Evolutionary conservation across 2,888 invertebrate species (phyloP).

Genomic region (Plagiodera versicolora): DNA sequence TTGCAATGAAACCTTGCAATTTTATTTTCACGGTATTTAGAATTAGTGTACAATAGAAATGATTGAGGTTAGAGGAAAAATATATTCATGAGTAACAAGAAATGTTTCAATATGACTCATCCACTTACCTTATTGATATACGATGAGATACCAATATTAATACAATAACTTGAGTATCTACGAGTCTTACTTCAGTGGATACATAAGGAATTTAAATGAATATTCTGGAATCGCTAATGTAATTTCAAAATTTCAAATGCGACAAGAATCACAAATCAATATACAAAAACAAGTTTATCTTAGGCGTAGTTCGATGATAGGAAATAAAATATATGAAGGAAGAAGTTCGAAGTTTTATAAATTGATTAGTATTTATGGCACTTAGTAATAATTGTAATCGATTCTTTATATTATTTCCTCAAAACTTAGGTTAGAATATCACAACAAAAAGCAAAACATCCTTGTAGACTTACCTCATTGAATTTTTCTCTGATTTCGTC

Average conservation of each 20-base stretch:
- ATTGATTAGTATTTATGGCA: no score
- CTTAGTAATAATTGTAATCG: constrained; percentile 22
- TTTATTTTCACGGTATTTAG: constrained; percentile 14
- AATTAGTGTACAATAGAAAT: not conserved
- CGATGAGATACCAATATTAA: not conserved
- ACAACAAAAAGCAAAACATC: constrained; percentile 20
- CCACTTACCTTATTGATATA: constrained; percentile 20
- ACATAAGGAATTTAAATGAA: no score
- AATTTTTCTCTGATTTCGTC: constrained; percentile 78
- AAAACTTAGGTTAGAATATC: constrained; percentile 19
- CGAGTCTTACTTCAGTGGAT: no score
- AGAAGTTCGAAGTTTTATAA: not conserved
- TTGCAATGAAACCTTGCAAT: constrained; percentile 23
- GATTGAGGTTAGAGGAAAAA: constrained; percentile 1
- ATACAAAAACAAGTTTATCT: no score
- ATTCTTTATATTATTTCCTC: constrained; percentile 13
- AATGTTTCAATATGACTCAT: constrained; percentile 21
- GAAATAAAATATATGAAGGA: no score
- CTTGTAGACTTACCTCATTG: constrained; percentile 63
- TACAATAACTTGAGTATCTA: not conserved
- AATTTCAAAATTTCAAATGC: not conserved
- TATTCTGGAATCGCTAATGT: no score
- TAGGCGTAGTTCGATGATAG: no score
- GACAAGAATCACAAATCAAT: no score
- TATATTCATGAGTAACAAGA: constrained; percentile 12